Evolutionary conservation across 1,140 invertebrate genomes (phyloP).

Genomic region (Thaumetopoea pityocampa): DNA sequence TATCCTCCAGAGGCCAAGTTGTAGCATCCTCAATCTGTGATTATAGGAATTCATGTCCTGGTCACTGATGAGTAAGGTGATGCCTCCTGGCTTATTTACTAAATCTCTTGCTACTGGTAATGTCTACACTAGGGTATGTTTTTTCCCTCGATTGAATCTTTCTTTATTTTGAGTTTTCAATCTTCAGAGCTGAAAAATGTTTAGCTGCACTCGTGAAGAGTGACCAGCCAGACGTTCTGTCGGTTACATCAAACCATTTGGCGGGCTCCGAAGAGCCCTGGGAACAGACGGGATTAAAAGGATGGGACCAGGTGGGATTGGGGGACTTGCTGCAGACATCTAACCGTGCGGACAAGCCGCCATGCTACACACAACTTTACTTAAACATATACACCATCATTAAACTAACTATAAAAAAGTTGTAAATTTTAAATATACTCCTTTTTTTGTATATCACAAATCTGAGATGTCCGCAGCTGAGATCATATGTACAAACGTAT

Average conservation of each 20-base stretch:
- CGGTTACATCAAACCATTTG: conserved; percentile 53
- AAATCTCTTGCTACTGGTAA: too few relatives aligned
- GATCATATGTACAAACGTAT: conserved; percentile 71
- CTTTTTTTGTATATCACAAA: conserved; percentile 72
- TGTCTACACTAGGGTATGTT: too few relatives aligned
- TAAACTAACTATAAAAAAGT: conserved; percentile 75
- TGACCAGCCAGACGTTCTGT: conserved; percentile 22
- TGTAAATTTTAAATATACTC: conserved; percentile 71
- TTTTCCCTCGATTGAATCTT: too few relatives aligned
- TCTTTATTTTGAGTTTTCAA: not conserved
- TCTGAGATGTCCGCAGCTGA: conserved; percentile 61
- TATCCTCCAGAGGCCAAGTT: too few relatives aligned
- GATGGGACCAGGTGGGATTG: conserved; percentile 41
- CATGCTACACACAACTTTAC: conserved; percentile 56
- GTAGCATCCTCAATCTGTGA: too few relatives aligned
- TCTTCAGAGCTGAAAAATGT: conserved; percentile 1
- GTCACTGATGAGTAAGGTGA: too few relatives aligned
- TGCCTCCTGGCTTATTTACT: too few relatives aligned
- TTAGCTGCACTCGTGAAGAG: conserved; percentile 31
- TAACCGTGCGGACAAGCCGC: conserved; percentile 25
- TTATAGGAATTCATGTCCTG: too few relatives aligned
- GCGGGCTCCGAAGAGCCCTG: conserved; percentile 61
- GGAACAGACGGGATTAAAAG: conserved; percentile 48
- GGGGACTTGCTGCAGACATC: conserved; percentile 53
- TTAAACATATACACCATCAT: conserved; percentile 70